A percentile compares a stretch with the other conserved stretches of the same genome.
phyloP scores from a whole-genome alignment of 2,797 vertebrate species.

The Scyliorhinus canicula region DNA sequence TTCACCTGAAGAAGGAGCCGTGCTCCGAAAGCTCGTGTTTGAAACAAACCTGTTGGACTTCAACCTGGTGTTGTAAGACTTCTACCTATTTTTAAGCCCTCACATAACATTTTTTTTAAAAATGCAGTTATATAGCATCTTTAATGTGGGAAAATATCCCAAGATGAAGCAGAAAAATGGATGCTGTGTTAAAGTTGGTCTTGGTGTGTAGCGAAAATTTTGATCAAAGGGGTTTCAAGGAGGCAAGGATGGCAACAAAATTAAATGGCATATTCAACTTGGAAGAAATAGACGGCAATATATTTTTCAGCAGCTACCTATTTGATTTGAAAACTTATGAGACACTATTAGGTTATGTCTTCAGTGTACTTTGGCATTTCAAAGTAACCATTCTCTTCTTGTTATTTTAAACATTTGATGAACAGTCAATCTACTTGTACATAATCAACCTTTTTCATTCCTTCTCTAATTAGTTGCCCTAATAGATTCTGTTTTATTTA shows the following conservation, averaged over 20 bases:
- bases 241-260: background rate
- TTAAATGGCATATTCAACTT: background rate
- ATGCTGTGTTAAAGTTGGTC: background rate
- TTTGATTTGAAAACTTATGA: background rate
- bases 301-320: background rate
- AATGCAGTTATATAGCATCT: background rate
- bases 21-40: too few species aligned
- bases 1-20: too few species aligned
- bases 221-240: background rate
- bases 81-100: too few species aligned
- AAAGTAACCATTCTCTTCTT: background rate
- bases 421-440: background rate
- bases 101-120: background rate
- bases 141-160: background rate
- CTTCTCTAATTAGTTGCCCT: background rate
- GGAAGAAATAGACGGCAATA: background rate
- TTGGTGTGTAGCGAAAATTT: background rate
- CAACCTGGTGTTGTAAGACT: too few species aligned
- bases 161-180: background rate
- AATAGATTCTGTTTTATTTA: conserved; percentile 34
- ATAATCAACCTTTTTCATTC: background rate
- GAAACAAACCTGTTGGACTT: too few species aligned
- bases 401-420: background rate
- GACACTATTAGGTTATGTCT: background rate
- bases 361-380: background rate